Base-by-base conservation (phyloP, 2,797 vertebrate genomes). In the Bradypus variegatus region DNA sequence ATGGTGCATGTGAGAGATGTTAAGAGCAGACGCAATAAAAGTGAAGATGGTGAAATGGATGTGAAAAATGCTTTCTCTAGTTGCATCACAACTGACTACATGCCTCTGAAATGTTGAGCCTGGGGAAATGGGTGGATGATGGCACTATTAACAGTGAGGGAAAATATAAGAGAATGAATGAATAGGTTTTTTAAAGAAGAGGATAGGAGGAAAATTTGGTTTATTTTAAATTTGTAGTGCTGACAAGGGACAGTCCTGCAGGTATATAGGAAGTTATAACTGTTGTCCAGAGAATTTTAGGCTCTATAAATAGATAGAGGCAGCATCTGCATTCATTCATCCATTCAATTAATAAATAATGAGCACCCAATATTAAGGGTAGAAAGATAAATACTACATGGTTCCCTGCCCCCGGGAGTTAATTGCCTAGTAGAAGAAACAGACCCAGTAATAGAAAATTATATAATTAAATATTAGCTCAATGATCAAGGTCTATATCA, bases 291-390 rank as follows among this genome's bases (percentile, higher is more conserved):
- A 87, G 38, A 84, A 89, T 78, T 94, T 4, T 50, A 89, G n/a
- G 21, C 29, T 65, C 16, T 3, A 85, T 87, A 69, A 94, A 80
- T 79, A 90, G 72, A 77, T 90, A 23, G 62, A 16, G 23, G 27
- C 58, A 92, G n/a, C 36, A 92, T 81, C 67, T 91, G 9, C 7
- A 84, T 84, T 92, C 9, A 94, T 84, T 95, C 18, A 94, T 50
- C 83, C 41, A 95, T 93, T 77, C 93, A 94, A 86, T 2, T 9
- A 86, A 31, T 9, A 93, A 18, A 50, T 91, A 83, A 78, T 19
- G 67, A 84, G 87, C 72, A 72, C 5, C 5, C 31, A 50, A n/a
- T 4, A 89, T 87, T 91, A 88, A 89, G 91, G 38, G 58, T 91
- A 73, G 50, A 85, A 93, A 62, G 6, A 21, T 95, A 84, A 94